Evolutionary conservation across 1,140 invertebrate species (phyloP).

Genomic region (Heliconius himera): DNA sequence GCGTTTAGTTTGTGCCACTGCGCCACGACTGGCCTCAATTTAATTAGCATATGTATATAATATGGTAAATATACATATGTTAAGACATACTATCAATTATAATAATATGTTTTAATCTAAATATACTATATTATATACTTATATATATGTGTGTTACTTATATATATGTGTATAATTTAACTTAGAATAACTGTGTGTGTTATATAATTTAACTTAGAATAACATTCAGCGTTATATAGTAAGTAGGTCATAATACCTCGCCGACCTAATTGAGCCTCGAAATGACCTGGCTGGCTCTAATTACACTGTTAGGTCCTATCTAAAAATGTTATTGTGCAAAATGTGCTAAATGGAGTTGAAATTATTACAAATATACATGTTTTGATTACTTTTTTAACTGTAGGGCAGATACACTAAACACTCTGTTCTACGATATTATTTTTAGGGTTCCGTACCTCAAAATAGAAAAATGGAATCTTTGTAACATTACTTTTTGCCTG

Average conservation of each 20-base stretch:
- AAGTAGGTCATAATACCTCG: slow-evolving; percentile 25
- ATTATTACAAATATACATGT: background rate
- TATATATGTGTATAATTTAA: slow-evolving; percentile 8
- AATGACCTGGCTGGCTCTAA: slow-evolving; percentile 21
- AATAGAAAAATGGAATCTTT: no score
- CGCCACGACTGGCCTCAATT: no score
- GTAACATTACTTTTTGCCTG: no score
- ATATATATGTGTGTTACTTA: background rate
- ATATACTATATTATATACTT: background rate
- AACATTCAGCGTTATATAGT: slow-evolving; percentile 8
- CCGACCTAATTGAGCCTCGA: slow-evolving; percentile 19
- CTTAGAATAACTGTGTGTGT: background rate
- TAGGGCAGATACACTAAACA: no score
- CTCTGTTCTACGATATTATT: no score
- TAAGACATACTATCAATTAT: no score
- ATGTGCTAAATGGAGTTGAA: background rate
- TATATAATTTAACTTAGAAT: slow-evolving; percentile 11
- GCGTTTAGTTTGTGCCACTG: no score
- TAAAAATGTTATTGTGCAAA: slow-evolving; percentile 18
- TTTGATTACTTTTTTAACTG: background rate
- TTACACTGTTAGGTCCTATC: slow-evolving; percentile 27
- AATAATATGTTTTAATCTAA: no score
- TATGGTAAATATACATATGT: background rate
- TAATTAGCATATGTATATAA: background rate
- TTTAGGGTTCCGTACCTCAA: no score